Evolutionary conservation across 2,888 invertebrate species (phyloP), one percentile per base, ranked within the genome.

Genomic region (Thera obeliscata): DNA sequence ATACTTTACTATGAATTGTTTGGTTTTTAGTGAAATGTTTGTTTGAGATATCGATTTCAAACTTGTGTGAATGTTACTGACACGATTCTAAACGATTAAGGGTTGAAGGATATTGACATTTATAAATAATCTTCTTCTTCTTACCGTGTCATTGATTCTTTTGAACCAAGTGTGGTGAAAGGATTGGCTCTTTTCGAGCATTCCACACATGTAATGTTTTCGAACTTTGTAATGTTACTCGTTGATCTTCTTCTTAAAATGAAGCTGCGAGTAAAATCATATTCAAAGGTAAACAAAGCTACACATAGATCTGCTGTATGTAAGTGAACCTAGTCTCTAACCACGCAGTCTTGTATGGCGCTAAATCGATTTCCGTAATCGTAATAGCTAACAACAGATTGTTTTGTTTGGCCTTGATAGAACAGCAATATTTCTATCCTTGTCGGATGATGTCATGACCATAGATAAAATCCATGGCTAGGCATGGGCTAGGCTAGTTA

Each of bases 1-100:
- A 22, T 22, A 83, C 75, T 87, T 69, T 85, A 86, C 80, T 81
- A 83, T 87, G 89, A 90, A 88, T 89, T 90, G 89, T 90, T 90
- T 89, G 82, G 87, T 86, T 89, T 88, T 89, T 89, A 74, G 63
- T 70, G 62, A 60, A 56, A 56, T 65, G 62, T 66, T 66, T 67
- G 71, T 66, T 50, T 66, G 70, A 73, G 73, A 72, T 74, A 68
- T 71, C 67, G 67, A 66, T 61, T 58, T 68, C 41, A 41, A 7
- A 41, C 2, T 41, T 41, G 41, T 41, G 41, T 41, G 41, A 41
- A 41, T 41, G 41, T 41, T 4, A 41, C 41, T 41, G 41, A 41
- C 41, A 41, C 41, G 41, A 41, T 41, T 41, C 7, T 4, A 6
- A 41, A 6, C 41, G 41, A 41, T 41, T 41, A 41, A 41, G 7